Evolutionary conservation across 2,113 vertebrate species (phyloP).

Genomic region (Sebastes schlegelii): DNA sequence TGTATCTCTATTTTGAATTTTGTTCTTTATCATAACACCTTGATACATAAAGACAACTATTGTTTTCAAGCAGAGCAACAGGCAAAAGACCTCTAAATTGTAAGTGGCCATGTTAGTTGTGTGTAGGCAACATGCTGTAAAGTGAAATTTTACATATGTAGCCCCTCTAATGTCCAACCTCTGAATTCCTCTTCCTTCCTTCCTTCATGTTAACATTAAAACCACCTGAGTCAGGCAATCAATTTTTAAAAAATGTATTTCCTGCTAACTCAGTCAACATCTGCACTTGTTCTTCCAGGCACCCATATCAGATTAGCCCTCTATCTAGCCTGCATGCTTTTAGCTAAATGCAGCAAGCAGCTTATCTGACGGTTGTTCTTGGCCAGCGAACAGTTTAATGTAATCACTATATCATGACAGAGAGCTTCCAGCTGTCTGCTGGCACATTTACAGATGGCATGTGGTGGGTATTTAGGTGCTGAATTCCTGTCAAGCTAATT

Average conservation of each 20-base stretch:
- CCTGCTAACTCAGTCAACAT: not conserved
- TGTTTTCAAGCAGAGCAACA: not conserved
- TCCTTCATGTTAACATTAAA: not conserved
- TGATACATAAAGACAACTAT: not conserved
- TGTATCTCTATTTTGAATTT: conserved; percentile 7
- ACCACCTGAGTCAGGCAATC: conserved; percentile 5
- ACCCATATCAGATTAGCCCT: conserved; percentile 31
- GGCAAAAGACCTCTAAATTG: not conserved
- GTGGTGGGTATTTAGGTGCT: not conserved
- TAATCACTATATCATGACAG: conserved; percentile 20
- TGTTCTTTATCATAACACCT: not conserved
- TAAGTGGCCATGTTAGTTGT: not conserved
- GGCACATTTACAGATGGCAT: not conserved
- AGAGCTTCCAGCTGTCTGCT: conserved; percentile 6
- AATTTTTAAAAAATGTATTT: not conserved
- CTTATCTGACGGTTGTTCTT: conserved; percentile 28
- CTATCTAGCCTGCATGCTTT: conserved; percentile 16
- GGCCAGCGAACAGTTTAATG: conserved; percentile 5
- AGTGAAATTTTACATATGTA: not conserved
- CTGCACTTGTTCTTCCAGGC: not conserved
- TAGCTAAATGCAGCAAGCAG: conserved; percentile 38
- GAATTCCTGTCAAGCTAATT: not conserved
- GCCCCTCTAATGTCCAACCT: not conserved
- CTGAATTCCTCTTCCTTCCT: not conserved
- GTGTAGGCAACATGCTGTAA: not conserved